Conservation (phyloP, 2,888 invertebrate species). For the Camponotus fellah region DNA sequence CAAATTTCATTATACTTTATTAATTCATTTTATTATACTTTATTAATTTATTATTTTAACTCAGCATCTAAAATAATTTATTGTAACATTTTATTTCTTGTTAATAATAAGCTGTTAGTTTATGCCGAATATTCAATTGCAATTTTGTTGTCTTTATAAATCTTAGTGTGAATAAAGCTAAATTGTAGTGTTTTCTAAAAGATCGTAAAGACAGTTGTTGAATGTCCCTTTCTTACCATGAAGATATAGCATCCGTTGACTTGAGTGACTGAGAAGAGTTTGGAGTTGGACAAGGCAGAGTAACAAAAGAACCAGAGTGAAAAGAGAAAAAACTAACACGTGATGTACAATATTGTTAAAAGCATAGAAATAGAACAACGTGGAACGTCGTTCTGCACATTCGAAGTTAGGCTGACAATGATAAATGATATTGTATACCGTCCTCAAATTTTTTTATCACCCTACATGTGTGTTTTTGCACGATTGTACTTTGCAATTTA, state of each 20-base stretch:
- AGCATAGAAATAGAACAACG: conserved; percentile 78
- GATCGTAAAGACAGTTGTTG: conserved; percentile 54
- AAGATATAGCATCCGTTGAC: conserved; percentile 76
- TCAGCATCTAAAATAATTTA: neutral
- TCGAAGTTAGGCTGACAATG: conserved; percentile 80
- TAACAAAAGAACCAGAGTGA: conserved; percentile 68
- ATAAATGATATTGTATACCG: conserved; percentile 79
- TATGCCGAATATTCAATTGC: conserved; percentile 13
- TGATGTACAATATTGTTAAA: conserved; percentile 82
- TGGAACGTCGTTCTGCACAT: conserved; percentile 65
- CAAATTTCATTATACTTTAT: neutral
- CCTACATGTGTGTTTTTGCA: conserved; percentile 68
- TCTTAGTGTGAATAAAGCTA: conserved; percentile 38
- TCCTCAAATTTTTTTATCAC: conserved; percentile 83
- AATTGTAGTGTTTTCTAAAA: conserved; percentile 57
- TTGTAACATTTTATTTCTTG: neutral
- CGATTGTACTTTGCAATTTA: conserved; percentile 69
- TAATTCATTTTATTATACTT: neutral
- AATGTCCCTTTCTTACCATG: conserved; percentile 64
- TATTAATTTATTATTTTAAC: conserved; percentile 1
- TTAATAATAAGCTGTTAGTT: conserved; percentile 41
- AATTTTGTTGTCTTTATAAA: conserved; percentile 36
- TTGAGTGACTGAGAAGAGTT: conserved; percentile 72
- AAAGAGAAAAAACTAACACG: conserved; percentile 69
- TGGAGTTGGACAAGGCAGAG: conserved; percentile 46